phyloP scores from a whole-genome alignment of 2,888 invertebrate species.

The Brenthis ino region DNA sequence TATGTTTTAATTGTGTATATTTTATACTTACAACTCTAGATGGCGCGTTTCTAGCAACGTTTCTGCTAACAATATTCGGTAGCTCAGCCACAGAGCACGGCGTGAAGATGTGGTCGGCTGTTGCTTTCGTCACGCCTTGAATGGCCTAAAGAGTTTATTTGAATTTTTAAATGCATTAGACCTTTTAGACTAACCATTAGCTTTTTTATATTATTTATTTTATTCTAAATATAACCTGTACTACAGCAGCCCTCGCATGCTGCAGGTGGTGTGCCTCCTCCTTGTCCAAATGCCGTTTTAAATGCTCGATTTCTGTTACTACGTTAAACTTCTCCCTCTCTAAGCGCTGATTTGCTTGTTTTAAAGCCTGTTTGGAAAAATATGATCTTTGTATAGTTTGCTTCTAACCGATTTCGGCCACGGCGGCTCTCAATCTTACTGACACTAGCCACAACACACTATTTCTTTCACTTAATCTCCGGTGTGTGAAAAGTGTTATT shows the following conservation, averaged over 20 bases:
- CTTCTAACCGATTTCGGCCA: too few relatives aligned
- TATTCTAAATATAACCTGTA: constrained; percentile 53
- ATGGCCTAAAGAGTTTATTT: constrained; percentile 55
- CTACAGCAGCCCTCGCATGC: constrained; percentile 69
- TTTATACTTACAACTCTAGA: constrained; percentile 62
- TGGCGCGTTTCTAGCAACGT: constrained; percentile 72
- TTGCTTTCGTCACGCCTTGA: constrained; percentile 64
- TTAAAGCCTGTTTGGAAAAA: constrained; percentile 55
- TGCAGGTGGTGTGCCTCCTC: constrained; percentile 73
- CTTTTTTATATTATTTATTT: too few relatives aligned
- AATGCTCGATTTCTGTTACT: constrained; percentile 57
- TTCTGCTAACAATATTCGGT: constrained; percentile 69
- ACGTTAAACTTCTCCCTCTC: constrained; percentile 70
- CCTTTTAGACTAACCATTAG: too few relatives aligned
- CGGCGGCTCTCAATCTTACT: too few relatives aligned
- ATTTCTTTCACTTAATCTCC: too few relatives aligned
- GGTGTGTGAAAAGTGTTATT: too few relatives aligned
- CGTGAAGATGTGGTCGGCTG: constrained; percentile 58
- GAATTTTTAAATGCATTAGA: too few relatives aligned
- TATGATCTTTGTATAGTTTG: too few relatives aligned
- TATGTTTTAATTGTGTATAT: neutral
- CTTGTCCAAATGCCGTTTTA: constrained; percentile 67
- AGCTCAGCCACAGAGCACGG: constrained; percentile 66
- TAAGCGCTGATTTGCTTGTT: constrained; percentile 66
- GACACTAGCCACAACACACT: too few relatives aligned